phyloP scores from a whole-genome alignment of 2,113 vertebrate species.

The Chionodraco myersi region DNA sequence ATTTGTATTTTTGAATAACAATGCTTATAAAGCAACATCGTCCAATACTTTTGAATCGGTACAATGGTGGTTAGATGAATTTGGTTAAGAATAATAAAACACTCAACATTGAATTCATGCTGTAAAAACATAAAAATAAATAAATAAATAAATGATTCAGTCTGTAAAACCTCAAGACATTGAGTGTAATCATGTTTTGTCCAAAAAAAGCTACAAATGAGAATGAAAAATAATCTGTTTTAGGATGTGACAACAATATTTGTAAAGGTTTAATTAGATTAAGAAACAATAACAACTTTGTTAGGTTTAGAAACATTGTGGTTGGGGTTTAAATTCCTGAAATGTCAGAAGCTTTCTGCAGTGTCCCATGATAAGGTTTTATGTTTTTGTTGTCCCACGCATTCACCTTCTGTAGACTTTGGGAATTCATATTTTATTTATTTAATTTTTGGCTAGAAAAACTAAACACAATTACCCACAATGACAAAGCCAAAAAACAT shows the following conservation, averaged over 20 bases:
- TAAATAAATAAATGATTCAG: neutral
- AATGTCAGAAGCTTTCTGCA: too few species aligned
- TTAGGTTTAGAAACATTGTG: too few species aligned
- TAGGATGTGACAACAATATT: too few species aligned
- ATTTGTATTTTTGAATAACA: conserved; percentile 39
- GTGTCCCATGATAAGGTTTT: too few species aligned
- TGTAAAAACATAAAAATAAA: neutral
- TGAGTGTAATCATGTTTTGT: neutral
- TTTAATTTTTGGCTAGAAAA: neutral
- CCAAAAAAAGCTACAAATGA: too few species aligned
- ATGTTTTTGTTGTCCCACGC: too few species aligned
- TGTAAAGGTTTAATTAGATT: neutral
- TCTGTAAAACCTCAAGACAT: neutral
- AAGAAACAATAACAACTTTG: neutral
- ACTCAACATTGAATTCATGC: neutral
- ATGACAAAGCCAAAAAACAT: neutral
- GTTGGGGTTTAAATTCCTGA: too few species aligned
- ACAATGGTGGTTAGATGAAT: neutral
- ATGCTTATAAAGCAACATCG: conserved; percentile 7
- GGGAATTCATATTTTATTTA: too few species aligned
- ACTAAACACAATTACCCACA: neutral
- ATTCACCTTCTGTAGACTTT: too few species aligned
- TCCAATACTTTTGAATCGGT: conserved; percentile 1
- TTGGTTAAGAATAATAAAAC: neutral
- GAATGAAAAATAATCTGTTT: too few species aligned